These are phyloP conservation scores for Pyrocoelia pectoralis DNA, from an alignment of 2,888 invertebrate species.

Conservation along the genomic window DNA sequence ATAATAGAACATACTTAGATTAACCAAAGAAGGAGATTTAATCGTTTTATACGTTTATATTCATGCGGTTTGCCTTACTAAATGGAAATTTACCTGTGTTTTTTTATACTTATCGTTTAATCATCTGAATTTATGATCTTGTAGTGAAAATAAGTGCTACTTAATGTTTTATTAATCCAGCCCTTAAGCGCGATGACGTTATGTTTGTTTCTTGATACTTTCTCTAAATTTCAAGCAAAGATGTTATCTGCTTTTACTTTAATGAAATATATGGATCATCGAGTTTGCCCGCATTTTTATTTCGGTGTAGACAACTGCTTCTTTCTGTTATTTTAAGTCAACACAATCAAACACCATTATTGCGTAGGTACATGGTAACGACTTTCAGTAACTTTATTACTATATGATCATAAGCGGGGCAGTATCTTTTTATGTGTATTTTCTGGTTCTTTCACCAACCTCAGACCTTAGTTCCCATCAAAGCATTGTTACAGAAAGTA, in stretches of 20 bases:
- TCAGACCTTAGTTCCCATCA: too few relatives aligned
- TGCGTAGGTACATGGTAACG: too few relatives aligned
- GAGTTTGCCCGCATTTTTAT: not conserved
- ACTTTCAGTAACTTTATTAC: too few relatives aligned
- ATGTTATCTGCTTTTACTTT: slow-evolving; percentile 27
- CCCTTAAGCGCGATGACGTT: slow-evolving; percentile 30
- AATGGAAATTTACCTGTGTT: slow-evolving; percentile 6
- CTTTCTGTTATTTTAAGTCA: too few relatives aligned
- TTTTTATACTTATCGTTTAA: not conserved
- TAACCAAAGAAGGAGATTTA: not conserved
- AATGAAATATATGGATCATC: slow-evolving; percentile 3
- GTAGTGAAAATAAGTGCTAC: slow-evolving; percentile 6
- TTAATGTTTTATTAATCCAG: slow-evolving; percentile 11
- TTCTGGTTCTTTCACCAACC: too few relatives aligned
- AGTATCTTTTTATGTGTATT: too few relatives aligned
- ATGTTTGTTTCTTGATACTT: slow-evolving; percentile 31
- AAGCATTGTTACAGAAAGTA: too few relatives aligned
- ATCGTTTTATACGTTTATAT: not conserved
- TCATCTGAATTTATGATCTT: slow-evolving; percentile 5
- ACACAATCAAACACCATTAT: too few relatives aligned
- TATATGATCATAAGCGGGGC: too few relatives aligned
- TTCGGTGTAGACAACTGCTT: not conserved
- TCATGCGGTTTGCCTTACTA: not conserved
- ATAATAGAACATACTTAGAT: not conserved
- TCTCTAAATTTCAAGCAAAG: slow-evolving; percentile 21